These are phyloP conservation scores for Phataginus tetradactyla DNA, from an alignment of 2,797 vertebrate species.

Conservation along the genomic window DNA sequence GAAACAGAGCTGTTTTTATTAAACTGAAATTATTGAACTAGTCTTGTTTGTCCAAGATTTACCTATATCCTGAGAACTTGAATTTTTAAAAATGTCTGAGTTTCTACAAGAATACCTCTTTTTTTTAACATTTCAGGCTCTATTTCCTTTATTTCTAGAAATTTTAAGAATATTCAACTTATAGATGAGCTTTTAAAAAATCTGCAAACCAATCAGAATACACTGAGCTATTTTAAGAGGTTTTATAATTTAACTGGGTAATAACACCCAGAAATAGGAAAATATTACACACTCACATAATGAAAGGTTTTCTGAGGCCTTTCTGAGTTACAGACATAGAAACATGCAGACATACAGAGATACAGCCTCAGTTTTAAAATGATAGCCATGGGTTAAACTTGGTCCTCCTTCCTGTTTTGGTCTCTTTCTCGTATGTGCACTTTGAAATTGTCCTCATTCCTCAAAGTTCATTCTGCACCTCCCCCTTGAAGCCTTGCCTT, in stretches of 20 bases:
- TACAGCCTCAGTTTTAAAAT: not conserved
- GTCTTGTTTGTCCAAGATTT: not conserved
- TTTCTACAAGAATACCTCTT: not conserved
- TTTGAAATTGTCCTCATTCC: not conserved
- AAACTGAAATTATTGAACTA: conserved; percentile 1
- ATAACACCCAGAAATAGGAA: not conserved
- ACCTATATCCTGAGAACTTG: not conserved
- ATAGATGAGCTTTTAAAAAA: not conserved
- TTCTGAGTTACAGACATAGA: not conserved
- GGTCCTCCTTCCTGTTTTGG: not conserved
- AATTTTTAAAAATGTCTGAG: not conserved
- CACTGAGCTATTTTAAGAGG: not conserved
- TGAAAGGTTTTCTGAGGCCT: not conserved
- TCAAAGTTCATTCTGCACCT: not conserved
- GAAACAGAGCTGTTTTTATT: not conserved
- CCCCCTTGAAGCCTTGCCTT: not conserved
- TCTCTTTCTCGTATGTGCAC: not conserved
- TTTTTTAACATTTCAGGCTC: not conserved
- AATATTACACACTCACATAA: not conserved
- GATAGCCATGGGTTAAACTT: not conserved
- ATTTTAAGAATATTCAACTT: not conserved
- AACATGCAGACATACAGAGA: not conserved
- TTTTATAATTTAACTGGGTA: not conserved
- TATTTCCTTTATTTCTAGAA: not conserved
- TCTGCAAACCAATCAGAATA: not conserved